Evolutionary conservation across 2,797 vertebrate species (phyloP).

Genomic region (Mareca strepera): DNA sequence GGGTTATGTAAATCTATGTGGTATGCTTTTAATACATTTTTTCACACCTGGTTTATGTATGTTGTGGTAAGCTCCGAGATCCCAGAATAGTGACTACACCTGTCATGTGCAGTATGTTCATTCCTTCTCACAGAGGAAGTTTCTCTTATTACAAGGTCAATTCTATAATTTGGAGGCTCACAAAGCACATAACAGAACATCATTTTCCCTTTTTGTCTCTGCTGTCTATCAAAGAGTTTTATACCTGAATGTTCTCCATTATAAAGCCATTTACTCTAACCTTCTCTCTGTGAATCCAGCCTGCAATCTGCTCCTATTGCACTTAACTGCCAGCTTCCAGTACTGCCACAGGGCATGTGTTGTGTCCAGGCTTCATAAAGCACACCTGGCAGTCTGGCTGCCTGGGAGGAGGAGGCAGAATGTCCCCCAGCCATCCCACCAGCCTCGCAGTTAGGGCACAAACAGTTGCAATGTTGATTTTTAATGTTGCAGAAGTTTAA

Average conservation of each 20-base stretch:
- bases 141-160: neutral
- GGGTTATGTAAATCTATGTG: neutral
- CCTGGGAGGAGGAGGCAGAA: neutral
- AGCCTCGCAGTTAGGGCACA: neutral
- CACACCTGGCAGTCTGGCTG: neutral
- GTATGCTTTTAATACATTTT: neutral
- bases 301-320: neutral
- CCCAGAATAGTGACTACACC: neutral
- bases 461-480: neutral
- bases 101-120: neutral
- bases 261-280: neutral
- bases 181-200: neutral
- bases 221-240: neutral
- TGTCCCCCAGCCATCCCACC: neutral
- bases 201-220: neutral
- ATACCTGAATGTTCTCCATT: neutral
- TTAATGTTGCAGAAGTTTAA: neutral
- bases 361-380: neutral
- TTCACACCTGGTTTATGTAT: neutral
- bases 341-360: accelerated
- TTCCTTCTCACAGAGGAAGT: neutral
- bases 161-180: neutral
- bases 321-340: neutral
- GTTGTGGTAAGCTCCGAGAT: neutral
- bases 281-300: neutral